Evolutionary conservation across 92 coral and sea anemone species (phyloP).

Genomic region (Desmophyllum pertusum): DNA sequence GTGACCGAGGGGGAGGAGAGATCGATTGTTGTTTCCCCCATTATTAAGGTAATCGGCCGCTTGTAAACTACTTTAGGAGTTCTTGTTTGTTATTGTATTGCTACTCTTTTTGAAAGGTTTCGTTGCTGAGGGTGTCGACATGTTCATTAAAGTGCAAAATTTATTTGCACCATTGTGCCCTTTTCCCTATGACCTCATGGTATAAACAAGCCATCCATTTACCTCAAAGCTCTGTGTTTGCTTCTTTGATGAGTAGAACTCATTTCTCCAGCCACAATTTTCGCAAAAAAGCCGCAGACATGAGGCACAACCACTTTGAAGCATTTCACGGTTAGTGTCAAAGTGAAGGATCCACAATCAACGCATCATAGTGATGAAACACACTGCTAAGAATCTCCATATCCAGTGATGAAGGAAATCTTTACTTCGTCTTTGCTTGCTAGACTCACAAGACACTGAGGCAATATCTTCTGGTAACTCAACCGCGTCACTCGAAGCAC

Average conservation of each 20-base stretch:
- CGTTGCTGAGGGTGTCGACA: conserved; percentile 64
- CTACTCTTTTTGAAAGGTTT: conserved; percentile 48
- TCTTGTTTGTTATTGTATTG: too few species aligned
- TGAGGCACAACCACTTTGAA: conserved; percentile 58
- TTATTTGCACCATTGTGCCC: conserved; percentile 65
- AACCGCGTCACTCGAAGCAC: not conserved
- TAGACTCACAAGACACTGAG: not conserved
- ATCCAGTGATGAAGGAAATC: conserved; percentile 2
- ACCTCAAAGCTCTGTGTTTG: conserved; percentile 53
- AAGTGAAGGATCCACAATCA: conserved; percentile 47
- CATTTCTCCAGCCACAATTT: conserved; percentile 55
- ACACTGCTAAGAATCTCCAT: conserved; percentile 56
- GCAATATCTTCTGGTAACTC: not conserved
- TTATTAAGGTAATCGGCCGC: too few species aligned
- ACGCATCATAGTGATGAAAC: conserved; percentile 34
- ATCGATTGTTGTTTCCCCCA: too few species aligned
- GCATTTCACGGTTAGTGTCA: conserved; percentile 27
- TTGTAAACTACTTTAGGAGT: too few species aligned
- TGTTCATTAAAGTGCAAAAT: conserved; percentile 66
- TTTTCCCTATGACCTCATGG: conserved; percentile 58
- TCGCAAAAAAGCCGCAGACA: conserved; percentile 42
- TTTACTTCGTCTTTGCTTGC: not conserved
- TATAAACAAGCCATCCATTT: conserved; percentile 51
- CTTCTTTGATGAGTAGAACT: conserved; percentile 33
- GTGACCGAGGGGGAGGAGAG: too few species aligned